These are phyloP conservation scores for Halcyon senegalensis DNA, from an alignment of 2,113 vertebrate species.

Conservation along the genomic window DNA sequence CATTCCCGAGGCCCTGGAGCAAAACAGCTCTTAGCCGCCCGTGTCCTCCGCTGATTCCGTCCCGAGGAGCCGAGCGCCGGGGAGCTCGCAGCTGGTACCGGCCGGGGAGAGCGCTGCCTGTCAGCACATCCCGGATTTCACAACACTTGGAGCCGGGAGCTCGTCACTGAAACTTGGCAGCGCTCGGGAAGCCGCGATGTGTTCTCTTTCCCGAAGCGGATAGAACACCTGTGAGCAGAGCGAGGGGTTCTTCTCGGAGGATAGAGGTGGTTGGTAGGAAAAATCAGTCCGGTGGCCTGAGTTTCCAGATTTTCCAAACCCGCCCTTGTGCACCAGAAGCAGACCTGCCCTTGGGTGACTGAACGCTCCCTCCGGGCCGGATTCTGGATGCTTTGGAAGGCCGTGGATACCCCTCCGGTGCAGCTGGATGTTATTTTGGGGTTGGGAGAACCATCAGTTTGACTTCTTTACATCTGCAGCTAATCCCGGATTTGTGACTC, in stretches of 20 bases:
- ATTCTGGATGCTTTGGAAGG: background rate
- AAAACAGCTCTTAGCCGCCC: background rate
- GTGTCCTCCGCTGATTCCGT: background rate
- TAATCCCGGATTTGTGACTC: background rate
- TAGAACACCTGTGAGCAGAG: accelerated
- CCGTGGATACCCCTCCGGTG: accelerated
- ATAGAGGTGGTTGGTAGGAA: background rate
- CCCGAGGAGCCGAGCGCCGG: background rate
- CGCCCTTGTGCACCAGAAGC: background rate
- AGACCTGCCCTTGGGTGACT: background rate
- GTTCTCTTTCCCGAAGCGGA: background rate
- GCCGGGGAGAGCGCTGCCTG: background rate
- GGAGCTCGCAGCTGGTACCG: background rate
- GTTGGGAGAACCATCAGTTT: background rate
- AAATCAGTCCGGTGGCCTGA: background rate
- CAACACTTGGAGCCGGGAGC: background rate
- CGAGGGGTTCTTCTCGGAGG: background rate
- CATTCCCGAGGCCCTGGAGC: background rate
- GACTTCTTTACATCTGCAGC: background rate
- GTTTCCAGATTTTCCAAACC: background rate
- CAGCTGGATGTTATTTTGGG: background rate
- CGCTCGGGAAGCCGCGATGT: background rate
- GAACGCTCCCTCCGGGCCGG: background rate
- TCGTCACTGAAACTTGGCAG: background rate
- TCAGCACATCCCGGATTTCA: background rate